phyloP scores from a whole-genome alignment of 1,140 invertebrate genomes.

The Wasmannia auropunctata region DNA sequence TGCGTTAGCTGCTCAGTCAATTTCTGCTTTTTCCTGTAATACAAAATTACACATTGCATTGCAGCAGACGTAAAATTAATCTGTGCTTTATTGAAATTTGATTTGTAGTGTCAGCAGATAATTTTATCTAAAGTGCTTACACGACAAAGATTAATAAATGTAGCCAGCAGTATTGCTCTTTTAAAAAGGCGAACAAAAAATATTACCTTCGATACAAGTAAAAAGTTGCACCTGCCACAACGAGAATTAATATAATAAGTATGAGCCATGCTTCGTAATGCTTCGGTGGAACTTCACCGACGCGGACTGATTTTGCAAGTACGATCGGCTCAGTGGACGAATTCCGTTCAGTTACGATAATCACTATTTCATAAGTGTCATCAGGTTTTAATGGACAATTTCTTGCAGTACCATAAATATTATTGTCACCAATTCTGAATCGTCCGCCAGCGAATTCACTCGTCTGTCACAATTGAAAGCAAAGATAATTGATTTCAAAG shows the following conservation, averaged over 20 bases:
- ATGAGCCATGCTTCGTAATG: constrained; percentile 54
- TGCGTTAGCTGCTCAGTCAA: neutral
- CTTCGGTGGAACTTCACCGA: constrained; percentile 13
- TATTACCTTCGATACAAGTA: constrained; percentile 61
- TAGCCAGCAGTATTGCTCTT: neutral
- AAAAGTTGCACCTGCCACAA: neutral
- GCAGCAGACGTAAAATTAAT: neutral
- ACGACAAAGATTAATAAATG: neutral
- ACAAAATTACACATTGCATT: neutral
- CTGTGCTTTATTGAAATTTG: neutral
- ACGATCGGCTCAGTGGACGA: neutral
- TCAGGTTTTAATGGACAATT: constrained; percentile 70
- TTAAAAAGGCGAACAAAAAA: neutral
- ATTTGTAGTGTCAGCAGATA: neutral
- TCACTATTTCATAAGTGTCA: constrained; percentile 57
- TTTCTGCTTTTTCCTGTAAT: constrained; percentile 26
- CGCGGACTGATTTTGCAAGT: neutral
- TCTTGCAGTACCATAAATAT: constrained; percentile 17
- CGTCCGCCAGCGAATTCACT: neutral
- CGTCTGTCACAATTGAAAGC: constrained; percentile 19
- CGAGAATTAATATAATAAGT: constrained; percentile 44
- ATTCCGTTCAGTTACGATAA: constrained; percentile 51
- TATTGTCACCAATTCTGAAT: constrained; percentile 69
- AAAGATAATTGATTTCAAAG: neutral
- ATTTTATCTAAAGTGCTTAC: neutral